phyloP scores from a whole-genome alignment of 1,140 invertebrate species.

The Brachionus paranguensis region DNA sequence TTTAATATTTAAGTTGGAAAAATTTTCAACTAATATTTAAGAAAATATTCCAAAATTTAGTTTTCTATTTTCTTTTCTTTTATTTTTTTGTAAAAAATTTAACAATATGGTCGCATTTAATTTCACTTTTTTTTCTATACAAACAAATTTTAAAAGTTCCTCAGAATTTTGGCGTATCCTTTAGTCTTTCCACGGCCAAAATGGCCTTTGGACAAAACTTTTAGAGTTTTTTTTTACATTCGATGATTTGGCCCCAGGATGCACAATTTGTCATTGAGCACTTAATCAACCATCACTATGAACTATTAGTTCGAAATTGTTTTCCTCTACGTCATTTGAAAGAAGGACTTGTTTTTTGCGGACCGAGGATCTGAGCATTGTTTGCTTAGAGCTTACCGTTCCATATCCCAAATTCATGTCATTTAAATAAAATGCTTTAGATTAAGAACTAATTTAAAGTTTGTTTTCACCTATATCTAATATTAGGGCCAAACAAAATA shows the following conservation, averaged over 20 bases:
- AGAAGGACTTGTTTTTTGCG: background rate
- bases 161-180: background rate
- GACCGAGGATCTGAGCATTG: background rate
- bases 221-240: background rate
- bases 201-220: background rate
- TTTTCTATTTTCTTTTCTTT: background rate
- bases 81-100: background rate
- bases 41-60: constrained; percentile 27
- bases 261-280: background rate
- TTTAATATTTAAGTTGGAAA: constrained; percentile 32
- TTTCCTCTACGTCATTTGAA: background rate
- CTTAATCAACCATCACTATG: background rate
- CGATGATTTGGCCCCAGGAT: background rate
- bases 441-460: constrained; percentile 2
- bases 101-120: background rate
- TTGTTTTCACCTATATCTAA: background rate
- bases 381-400: background rate
- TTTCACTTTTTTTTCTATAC: background rate
- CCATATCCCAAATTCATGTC: background rate
- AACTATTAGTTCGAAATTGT: background rate
- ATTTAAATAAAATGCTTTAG: background rate
- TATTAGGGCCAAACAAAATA: background rate
- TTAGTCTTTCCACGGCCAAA: too few relatives aligned
- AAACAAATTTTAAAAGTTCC: background rate
- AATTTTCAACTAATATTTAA: constrained; percentile 27